Conservation (phyloP, 1,140 invertebrate genomes). For the Choristoneura fumiferana region DNA sequence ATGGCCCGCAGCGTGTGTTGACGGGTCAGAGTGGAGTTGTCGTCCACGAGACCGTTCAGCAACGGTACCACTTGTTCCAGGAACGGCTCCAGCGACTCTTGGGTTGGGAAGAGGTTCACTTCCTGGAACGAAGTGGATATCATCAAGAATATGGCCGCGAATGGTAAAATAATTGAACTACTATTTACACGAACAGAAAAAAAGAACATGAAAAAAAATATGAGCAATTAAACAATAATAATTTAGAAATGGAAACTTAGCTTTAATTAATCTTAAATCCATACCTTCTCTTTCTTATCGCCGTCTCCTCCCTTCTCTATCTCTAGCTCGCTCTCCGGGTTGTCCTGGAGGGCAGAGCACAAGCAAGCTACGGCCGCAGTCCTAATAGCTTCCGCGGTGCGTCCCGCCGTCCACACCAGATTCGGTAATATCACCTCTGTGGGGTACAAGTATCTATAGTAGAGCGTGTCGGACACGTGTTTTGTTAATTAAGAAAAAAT, state of each 20-base stretch:
- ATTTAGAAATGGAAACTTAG: too few species aligned
- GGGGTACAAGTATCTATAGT: constrained; percentile 27
- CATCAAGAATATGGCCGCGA: too few species aligned
- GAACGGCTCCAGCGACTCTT: constrained; percentile 65
- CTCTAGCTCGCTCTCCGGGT: constrained; percentile 33
- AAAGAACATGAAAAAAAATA: not conserved
- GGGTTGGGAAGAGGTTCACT: constrained; percentile 64
- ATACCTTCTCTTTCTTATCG: constrained; percentile 41
- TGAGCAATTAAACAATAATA: too few species aligned
- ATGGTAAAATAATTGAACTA: too few species aligned
- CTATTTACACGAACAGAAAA: not conserved
- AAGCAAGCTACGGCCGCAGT: constrained; percentile 88
- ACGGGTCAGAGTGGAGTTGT: constrained; percentile 82
- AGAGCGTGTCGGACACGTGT: too few species aligned
- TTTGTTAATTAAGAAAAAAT: too few species aligned
- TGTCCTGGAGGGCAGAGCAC: constrained; percentile 83
- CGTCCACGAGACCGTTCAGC: constrained; percentile 81
- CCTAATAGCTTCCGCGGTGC: constrained; percentile 87
- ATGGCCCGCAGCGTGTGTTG: constrained; percentile 82
- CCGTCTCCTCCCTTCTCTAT: constrained; percentile 39
- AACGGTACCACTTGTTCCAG: constrained; percentile 77
- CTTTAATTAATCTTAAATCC: too few species aligned
- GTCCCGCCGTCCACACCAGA: constrained; percentile 90
- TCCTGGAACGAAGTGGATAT: constrained; percentile 53
- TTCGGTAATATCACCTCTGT: constrained; percentile 85